Evolutionary conservation across 2,797 vertebrate genomes (phyloP).

Genomic region (Sciurus carolinensis): DNA sequence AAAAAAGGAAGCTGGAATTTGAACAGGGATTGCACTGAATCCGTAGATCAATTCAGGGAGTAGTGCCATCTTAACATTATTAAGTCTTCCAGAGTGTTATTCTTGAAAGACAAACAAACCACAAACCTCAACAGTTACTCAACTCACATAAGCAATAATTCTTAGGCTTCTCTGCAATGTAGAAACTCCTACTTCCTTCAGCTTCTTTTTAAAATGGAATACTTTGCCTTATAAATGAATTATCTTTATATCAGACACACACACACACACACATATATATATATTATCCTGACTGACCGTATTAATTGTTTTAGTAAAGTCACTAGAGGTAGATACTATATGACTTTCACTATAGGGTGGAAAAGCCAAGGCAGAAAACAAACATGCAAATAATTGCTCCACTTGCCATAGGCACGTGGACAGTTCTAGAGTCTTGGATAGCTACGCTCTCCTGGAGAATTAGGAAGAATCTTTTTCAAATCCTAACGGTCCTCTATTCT

Average conservation of each 20-base stretch:
- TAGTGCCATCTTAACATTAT: neutral
- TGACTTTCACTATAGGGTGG: neutral
- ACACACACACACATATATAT: too few relatives aligned
- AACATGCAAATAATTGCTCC: neutral
- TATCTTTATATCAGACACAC: neutral
- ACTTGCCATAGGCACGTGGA: neutral
- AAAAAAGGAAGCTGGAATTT: neutral
- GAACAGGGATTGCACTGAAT: neutral
- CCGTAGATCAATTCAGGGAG: neutral
- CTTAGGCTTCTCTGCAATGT: neutral
- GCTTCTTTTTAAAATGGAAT: neutral
- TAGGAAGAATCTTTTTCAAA: neutral
- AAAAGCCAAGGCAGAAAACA: neutral
- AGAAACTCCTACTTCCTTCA: neutral
- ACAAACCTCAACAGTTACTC: neutral
- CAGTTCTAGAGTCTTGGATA: neutral
- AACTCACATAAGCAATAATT: neutral
- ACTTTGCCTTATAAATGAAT: neutral
- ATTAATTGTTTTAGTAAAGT: neutral
- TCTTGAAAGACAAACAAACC: conserved; percentile 24
- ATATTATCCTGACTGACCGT: neutral
- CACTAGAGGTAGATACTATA: neutral
- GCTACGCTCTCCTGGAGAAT: rapidly evolving
- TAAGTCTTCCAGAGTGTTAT: neutral
- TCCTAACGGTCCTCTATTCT: neutral